Percentiles rank a stretch among this genome's conserved stretches.
Evolutionary conservation across 1,140 invertebrate species (phyloP).

Genomic region (Hypothenemus hampei): DNA sequence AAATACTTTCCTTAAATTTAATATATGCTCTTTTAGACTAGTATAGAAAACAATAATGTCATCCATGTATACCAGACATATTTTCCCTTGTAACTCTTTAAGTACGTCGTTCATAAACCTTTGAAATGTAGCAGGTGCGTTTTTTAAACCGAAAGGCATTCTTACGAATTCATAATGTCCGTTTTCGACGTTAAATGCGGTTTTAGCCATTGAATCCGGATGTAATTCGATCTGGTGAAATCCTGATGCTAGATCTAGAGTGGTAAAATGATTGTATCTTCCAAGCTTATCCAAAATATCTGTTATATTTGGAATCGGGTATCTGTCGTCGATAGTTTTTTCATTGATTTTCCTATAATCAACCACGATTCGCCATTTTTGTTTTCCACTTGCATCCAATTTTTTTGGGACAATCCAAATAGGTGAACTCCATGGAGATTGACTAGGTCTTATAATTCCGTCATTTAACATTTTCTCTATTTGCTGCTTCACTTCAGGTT

Average conservation of each 20-base stretch:
- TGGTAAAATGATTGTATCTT: constrained; percentile 41
- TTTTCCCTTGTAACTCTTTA: constrained; percentile 34
- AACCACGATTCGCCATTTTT: constrained; percentile 9
- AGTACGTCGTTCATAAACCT: constrained; percentile 45
- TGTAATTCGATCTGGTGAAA: constrained; percentile 48
- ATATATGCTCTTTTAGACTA: constrained; percentile 16
- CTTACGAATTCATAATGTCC: constrained; percentile 43
- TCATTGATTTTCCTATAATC: constrained; percentile 17
- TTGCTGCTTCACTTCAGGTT: constrained; percentile 28
- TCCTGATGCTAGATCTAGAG: constrained; percentile 46
- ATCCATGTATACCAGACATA: constrained; percentile 38
- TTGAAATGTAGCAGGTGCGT: constrained; percentile 47
- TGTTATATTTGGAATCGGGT: constrained; percentile 49
- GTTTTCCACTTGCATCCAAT: constrained; percentile 33
- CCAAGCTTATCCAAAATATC: constrained; percentile 48
- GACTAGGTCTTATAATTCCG: constrained; percentile 23
- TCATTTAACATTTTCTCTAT: constrained; percentile 29
- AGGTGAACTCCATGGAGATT: constrained; percentile 23
- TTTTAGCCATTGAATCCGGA: constrained; percentile 35
- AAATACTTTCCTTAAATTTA: constrained; percentile 38
- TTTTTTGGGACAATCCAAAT: constrained; percentile 38
- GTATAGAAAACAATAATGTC: constrained; percentile 30
- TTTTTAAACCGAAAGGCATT: constrained; percentile 44
- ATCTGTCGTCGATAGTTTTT: constrained; percentile 9
- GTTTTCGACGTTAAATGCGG: constrained; percentile 36